Conservation (phyloP, 2,113 vertebrate genomes). For the Oreotrochilus melanogaster region DNA sequence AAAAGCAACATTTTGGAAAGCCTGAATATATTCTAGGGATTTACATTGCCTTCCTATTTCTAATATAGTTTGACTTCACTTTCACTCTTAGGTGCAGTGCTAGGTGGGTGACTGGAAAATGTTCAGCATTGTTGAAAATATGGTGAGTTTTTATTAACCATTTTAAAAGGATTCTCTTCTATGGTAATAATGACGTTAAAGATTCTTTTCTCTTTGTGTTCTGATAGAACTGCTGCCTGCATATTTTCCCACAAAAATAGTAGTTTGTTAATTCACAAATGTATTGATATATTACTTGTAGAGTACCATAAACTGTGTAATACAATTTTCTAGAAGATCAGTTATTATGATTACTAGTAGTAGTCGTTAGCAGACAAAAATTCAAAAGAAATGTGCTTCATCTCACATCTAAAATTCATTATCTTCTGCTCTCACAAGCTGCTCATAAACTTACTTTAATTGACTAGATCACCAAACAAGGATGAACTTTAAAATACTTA, state of each 20-base stretch:
- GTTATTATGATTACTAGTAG: neutral
- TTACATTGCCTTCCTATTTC: neutral
- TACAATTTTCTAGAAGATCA: neutral
- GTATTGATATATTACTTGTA: neutral
- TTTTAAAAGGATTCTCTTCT: neutral
- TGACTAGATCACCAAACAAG: slow-evolving; percentile 32
- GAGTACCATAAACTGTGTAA: neutral
- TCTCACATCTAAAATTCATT: slow-evolving; percentile 19
- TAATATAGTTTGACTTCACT: neutral
- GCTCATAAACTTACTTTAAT: slow-evolving; percentile 26
- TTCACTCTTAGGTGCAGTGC: neutral
- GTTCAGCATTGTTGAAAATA: neutral
- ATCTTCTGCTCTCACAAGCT: slow-evolving; percentile 9
- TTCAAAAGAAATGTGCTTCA: neutral
- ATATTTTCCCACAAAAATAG: neutral
- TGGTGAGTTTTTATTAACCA: neutral
- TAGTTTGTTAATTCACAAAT: neutral
- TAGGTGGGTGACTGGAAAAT: neutral
- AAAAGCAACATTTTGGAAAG: neutral
- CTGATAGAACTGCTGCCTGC: neutral
- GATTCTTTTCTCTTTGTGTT: neutral
- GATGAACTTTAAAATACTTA: slow-evolving; percentile 41
- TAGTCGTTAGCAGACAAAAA: slow-evolving; percentile 12
- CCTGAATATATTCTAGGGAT: neutral
- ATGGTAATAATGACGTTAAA: neutral